Base-by-base conservation (phyloP, 1,140 invertebrate genomes). In the Drosophila biarmipes region DNA sequence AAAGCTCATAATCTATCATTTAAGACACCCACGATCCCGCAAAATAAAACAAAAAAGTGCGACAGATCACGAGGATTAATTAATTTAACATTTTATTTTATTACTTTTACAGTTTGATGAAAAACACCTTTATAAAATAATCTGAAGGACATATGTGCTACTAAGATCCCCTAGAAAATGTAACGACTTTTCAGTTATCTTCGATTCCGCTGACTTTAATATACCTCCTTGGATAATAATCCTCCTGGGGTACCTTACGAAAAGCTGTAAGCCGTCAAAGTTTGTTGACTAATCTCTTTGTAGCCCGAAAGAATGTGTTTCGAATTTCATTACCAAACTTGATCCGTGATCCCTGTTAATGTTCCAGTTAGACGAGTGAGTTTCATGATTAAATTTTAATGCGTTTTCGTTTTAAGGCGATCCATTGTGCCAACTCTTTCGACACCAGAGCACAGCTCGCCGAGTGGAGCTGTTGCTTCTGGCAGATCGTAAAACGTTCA, bases 401-500 rank as follows among this genome's bases (percentile, higher is more conserved):
- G 82, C 49, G 52, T 61, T 71, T 79, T 82, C 64, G 52, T 86
- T 76, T 87, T 73, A 76, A 74, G 84, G 77, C 61, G 46, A 62
- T 78, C 69, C 69, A 87, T 86, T 86, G 73, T 73, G 51, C 55
- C 45, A 75, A 73, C 61, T 75, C 72, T 52, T 64, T 55, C 52
- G 53, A 56, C 58, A 34, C 45, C 12, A 24, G 49, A 73, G 45
- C 38, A 37, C 59, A 29, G 15, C 52, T 31, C 10, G 4, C 29
- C 27, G 66, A 54, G 31, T 45, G 61, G 40, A 38, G 66, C 38
- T 69, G 67, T 64, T 71, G 81, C 81, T 87, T 82, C 81, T 86
- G 78, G 52, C 82, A 67, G 82, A 75, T 86, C 81, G 82, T 86
- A 78, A 86, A 86, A 82, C 64, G 61, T 57, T 64, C 75, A 51